These are phyloP conservation scores for Gymnoscopelus microlampas DNA, from an alignment of 2,797 vertebrate genomes.

Conservation along the genomic window DNA sequence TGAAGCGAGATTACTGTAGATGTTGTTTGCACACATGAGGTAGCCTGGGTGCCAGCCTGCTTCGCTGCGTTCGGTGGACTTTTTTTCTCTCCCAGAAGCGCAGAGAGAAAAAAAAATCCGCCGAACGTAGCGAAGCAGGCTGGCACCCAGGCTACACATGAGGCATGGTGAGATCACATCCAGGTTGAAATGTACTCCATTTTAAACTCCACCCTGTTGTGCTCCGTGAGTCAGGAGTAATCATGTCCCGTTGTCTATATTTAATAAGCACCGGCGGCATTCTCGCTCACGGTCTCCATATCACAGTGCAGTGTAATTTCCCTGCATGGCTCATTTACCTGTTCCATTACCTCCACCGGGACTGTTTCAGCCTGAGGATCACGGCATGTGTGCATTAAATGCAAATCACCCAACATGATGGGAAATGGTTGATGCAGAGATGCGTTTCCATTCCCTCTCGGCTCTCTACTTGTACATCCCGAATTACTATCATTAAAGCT, in stretches of 20 bases:
- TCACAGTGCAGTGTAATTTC: slow-evolving; percentile 54
- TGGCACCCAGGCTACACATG: too few relatives aligned
- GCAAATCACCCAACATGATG: slow-evolving; percentile 39
- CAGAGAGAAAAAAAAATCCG: too few relatives aligned
- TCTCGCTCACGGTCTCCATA: slow-evolving; percentile 36
- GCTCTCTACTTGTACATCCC: slow-evolving; percentile 15
- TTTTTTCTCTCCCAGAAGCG: too few relatives aligned
- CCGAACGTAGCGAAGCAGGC: too few relatives aligned
- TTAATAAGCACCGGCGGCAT: slow-evolving; percentile 51
- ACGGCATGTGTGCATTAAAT: slow-evolving; percentile 35
- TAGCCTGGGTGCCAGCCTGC: too few relatives aligned
- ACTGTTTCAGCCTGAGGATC: slow-evolving; percentile 37
- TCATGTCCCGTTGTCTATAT: slow-evolving; percentile 44
- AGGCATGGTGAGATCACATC: slow-evolving; percentile 11
- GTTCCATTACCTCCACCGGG: slow-evolving; percentile 23
- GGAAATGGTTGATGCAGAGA: slow-evolving; percentile 39
- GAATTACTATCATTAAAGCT: neutral
- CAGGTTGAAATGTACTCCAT: slow-evolving; percentile 13
- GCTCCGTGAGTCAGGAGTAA: slow-evolving; percentile 35
- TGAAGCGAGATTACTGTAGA: slow-evolving; percentile 14
- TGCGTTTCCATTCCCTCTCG: slow-evolving; percentile 34
- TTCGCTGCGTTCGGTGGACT: too few relatives aligned
- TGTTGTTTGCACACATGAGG: neutral
- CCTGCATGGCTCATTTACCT: slow-evolving; percentile 48
- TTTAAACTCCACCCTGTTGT: slow-evolving; percentile 37